Conservation (phyloP, 2,888 invertebrate species). For the Pediacus dermestoides region DNA sequence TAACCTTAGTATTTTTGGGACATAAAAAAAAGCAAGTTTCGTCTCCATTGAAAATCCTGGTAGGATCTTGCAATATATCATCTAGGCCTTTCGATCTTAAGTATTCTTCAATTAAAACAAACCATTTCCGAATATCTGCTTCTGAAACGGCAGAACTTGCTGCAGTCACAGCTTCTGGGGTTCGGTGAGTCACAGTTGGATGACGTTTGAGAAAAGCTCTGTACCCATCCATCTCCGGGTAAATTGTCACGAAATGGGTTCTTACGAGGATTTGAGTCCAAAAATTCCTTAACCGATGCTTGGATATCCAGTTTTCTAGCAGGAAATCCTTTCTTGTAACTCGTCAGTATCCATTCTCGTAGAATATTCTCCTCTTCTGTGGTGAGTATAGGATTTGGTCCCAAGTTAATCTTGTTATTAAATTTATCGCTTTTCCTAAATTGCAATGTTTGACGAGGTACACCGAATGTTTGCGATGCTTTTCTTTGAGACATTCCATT, state of each 20-base stretch:
- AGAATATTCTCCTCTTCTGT: constrained; percentile 17
- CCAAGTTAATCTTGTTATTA: constrained; percentile 15
- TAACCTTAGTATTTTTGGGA: constrained; percentile 19
- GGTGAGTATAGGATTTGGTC: constrained; percentile 20
- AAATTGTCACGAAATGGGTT: constrained; percentile 19
- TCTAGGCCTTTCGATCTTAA: constrained; percentile 8
- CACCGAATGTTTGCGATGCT: constrained; percentile 16
- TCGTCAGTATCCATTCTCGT: constrained; percentile 18
- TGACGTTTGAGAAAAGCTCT: constrained; percentile 28
- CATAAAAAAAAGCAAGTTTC: constrained; percentile 21
- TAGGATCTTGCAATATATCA: constrained; percentile 20
- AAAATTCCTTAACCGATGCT: constrained; percentile 18
- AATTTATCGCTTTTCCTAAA: constrained; percentile 21
- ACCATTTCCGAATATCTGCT: constrained; percentile 30
- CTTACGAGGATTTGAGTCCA: constrained; percentile 13
- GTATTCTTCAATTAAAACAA: constrained; percentile 14
- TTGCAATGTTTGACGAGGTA: constrained; percentile 19
- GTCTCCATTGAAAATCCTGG: constrained; percentile 28
- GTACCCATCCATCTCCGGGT: constrained; percentile 17
- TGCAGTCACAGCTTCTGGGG: constrained; percentile 27
- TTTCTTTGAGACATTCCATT: constrained; percentile 20
- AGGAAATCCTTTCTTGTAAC: constrained; percentile 20
- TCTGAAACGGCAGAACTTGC: constrained; percentile 31
- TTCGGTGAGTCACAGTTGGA: constrained; percentile 19
- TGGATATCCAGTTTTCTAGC: constrained; percentile 20